Percentiles rank a stretch among this genome's conserved stretches.
These are phyloP conservation scores for Forbesichthys papilliferus DNA, from an alignment of 2,113 vertebrate species.

Conservation along the genomic window DNA sequence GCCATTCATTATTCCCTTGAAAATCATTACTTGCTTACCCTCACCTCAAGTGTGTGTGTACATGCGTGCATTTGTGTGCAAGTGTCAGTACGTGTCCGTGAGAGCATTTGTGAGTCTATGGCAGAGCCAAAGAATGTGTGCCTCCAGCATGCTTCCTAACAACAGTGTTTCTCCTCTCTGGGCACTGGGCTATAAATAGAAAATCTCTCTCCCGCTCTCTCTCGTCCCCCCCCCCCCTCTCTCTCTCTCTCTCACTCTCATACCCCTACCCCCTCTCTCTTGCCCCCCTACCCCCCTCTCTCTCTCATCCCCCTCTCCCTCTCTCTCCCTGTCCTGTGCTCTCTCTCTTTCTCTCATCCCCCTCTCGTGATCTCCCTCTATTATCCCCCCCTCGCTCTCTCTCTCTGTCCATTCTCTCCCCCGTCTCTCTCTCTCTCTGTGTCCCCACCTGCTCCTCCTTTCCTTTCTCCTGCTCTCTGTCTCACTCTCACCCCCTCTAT, in stretches of 20 bases:
- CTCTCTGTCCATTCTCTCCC: no score
- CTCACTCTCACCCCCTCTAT: constrained; percentile 22
- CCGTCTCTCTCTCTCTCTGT: no score
- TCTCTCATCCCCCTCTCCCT: constrained; percentile 13
- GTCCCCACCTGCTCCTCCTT: no score
- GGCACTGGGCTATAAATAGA: constrained; percentile 71
- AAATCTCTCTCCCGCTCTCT: constrained; percentile 12
- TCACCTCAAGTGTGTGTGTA: constrained; percentile 13
- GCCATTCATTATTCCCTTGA: constrained; percentile 18
- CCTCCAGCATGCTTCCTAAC: constrained; percentile 53
- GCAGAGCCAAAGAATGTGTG: constrained; percentile 46
- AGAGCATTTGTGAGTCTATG: constrained; percentile 38
- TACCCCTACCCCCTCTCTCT: no score
- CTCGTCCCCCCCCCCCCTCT: neutral
- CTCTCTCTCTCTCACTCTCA: no score
- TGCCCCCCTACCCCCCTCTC: constrained; percentile 15
- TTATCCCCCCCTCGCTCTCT: neutral
- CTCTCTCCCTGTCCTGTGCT: no score
- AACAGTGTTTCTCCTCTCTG: constrained; percentile 58
- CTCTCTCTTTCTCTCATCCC: constrained; percentile 7
- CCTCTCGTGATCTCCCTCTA: constrained; percentile 16
- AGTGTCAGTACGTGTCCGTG: neutral
- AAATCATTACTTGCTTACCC: constrained; percentile 18
- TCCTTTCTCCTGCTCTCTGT: constrained; percentile 41
- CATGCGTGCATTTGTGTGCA: neutral